Base-by-base conservation (phyloP, 2,888 invertebrate genomes). In the Callyntrura guangdongensis region DNA sequence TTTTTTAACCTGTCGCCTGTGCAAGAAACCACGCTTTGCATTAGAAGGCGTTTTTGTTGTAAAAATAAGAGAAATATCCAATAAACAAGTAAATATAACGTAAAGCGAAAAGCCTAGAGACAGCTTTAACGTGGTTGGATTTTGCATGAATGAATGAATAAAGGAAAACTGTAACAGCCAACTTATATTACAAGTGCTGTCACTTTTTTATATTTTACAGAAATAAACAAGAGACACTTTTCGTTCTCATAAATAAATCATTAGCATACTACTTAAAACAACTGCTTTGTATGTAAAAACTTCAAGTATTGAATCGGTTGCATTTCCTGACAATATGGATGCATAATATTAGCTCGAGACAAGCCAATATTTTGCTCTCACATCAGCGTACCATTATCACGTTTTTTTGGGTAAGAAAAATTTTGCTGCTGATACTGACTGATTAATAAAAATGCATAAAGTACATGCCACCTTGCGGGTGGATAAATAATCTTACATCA, bases 291-390 rank as follows among this genome's bases (percentile, higher is more conserved):
- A 74, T 74, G 20, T 6, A 74, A 20, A 74, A 74, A 74, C 72
- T 53, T 22, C 47, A 49, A 47, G 72, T 49, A 17, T 12, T 12
- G 25, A 79, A 53, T 56, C 25, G 53, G 17, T 6, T 53, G 79
- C 25, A 79, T 79, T 79, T 79, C 79, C 79, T 79, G 79, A 79
- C 79, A 79, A 17, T 47, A 72, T 72, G 56, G n/a, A n/a, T 25
- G 8, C 20, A 74, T 74, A 8, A 77, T 56, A 53, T 77, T 56
- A 53, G 25, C 25, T 77, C 6, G n/a, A 17, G 17, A 45, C 45
- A 47, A 77, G n/a, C 53, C 49, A 25, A 77, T 53, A 53, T 53
- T n/a, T 25, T 79, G 56, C 20, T 79, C 59, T 36, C 79, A 79
- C 27, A 36, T 79, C 81, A 45, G 25, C 45, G 17, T 61, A 45